Conservation (phyloP, 2,113 vertebrate genomes). For the Taurulus bubalis region DNA sequence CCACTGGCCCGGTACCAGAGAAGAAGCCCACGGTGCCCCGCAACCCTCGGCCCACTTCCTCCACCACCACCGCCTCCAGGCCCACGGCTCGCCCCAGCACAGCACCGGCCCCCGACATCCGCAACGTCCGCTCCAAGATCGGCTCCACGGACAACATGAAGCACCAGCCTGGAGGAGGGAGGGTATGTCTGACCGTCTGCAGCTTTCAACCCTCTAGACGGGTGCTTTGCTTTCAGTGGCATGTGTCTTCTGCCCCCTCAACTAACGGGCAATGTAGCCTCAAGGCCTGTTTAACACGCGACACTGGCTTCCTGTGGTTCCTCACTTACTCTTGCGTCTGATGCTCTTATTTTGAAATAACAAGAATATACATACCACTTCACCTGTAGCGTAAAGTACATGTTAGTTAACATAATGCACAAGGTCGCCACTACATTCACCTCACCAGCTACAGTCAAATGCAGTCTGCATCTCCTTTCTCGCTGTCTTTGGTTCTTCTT, state of each 20-base stretch:
- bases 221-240: neutral
- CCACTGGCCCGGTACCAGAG: conserved; percentile 69
- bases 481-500: neutral
- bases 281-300: neutral
- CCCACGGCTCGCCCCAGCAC: conserved; percentile 75
- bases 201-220: too few species aligned
- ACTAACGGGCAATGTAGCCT: neutral
- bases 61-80: conserved; percentile 39
- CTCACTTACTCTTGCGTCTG: neutral
- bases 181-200: conserved; percentile 80
- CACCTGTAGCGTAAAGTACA: neutral
- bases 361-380: neutral
- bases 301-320: neutral
- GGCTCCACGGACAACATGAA: conserved; percentile 95
- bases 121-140: conserved; percentile 90
- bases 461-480: neutral
- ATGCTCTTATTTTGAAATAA: neutral
- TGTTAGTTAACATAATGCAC: neutral
- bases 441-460: neutral
- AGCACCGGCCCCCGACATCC: conserved; percentile 83
- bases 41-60: conserved; percentile 27
- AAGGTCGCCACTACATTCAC: neutral
- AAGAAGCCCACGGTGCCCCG: conserved; percentile 83
- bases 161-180: conserved; percentile 94
- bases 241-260: neutral